Evolutionary conservation across 2,797 vertebrate genomes (phyloP).

Genomic region (Glossophaga mutica): DNA sequence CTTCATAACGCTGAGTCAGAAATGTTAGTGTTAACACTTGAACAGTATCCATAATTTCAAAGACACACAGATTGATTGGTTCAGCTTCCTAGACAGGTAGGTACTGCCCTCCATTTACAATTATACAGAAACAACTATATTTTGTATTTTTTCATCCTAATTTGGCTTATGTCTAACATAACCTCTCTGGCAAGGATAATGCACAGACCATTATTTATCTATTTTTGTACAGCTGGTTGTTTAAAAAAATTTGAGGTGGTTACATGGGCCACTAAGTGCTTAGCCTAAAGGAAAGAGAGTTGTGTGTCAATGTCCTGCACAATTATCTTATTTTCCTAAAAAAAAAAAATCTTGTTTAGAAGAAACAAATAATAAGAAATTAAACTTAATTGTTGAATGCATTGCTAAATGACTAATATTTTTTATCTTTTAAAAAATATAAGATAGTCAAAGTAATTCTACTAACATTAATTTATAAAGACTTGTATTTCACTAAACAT

Average conservation of each 20-base stretch:
- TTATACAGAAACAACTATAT: constrained; percentile 8
- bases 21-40: background rate
- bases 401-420: background rate
- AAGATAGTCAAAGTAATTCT: background rate
- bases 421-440: background rate
- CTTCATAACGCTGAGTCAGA: constrained; percentile 17
- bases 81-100: background rate
- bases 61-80: background rate
- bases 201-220: constrained; percentile 14
- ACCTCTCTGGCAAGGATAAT: constrained; percentile 50
- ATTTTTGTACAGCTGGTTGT: constrained; percentile 3
- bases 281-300: background rate
- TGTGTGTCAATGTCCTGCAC: background rate
- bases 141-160: constrained; percentile 44
- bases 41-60: constrained; percentile 24
- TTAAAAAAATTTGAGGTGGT: constrained; percentile 39
- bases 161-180: constrained; percentile 36
- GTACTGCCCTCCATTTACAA: background rate
- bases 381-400: background rate
- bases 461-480: background rate
- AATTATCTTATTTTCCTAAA: background rate
- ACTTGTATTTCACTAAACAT: background rate
- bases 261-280: constrained; percentile 11
- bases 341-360: background rate
- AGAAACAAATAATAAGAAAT: background rate